Evolutionary conservation across 1,140 invertebrate genomes (phyloP).

Genomic region (Popillia japonica): DNA sequence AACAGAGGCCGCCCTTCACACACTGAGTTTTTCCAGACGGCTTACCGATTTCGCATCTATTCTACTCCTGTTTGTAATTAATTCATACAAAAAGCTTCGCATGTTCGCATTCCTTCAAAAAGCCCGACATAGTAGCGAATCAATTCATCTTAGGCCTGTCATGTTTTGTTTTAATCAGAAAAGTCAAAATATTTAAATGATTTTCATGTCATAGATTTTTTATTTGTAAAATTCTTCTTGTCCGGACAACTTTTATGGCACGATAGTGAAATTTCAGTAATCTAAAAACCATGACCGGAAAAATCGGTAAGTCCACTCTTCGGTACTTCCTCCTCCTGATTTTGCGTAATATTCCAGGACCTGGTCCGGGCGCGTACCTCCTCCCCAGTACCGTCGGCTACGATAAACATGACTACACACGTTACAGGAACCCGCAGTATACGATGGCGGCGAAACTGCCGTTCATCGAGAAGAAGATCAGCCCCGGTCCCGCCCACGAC

Average conservation of each 20-base stretch:
- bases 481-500: slow-evolving; percentile 65
- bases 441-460: slow-evolving; percentile 63
- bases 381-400: slow-evolving; percentile 68
- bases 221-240: not conserved
- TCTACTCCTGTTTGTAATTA: no score
- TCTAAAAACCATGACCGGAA: not conserved
- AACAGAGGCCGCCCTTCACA: no score
- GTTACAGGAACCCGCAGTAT: slow-evolving; percentile 67
- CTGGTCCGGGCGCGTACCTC: slow-evolving; percentile 69
- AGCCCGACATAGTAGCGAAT: not conserved
- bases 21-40: no score
- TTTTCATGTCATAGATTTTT: not conserved
- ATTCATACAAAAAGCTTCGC: no score
- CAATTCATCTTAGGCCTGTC: not conserved
- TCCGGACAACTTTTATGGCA: not conserved
- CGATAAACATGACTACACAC: slow-evolving; percentile 65
- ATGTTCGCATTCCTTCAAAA: no score
- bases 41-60: no score
- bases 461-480: slow-evolving; percentile 45
- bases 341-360: slow-evolving; percentile 60
- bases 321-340: not conserved
- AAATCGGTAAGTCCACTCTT: not conserved
- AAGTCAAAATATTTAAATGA: slow-evolving; percentile 1
- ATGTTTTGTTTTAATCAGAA: not conserved
- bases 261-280: slow-evolving; percentile 16